phyloP scores from a whole-genome alignment of 1,140 invertebrate species.

The Drosophila tsacasi region DNA sequence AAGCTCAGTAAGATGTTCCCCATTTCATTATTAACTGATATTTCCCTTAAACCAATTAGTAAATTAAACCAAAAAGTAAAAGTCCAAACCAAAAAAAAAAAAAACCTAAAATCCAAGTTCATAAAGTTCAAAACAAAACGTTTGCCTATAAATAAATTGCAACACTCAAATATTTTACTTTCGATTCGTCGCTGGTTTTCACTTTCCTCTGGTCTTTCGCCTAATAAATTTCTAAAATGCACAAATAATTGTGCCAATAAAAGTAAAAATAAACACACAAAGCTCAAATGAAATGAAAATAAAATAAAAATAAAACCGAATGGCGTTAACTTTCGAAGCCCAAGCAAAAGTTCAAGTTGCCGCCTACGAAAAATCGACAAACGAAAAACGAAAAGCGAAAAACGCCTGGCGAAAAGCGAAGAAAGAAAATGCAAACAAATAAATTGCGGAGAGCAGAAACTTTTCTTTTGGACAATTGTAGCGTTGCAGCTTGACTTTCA shows the following conservation, averaged over 20 bases:
- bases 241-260: slow-evolving; percentile 84
- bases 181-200: slow-evolving; percentile 59
- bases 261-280: slow-evolving; percentile 73
- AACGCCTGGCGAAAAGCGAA: slow-evolving; percentile 38
- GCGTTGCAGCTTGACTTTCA: slow-evolving; percentile 79
- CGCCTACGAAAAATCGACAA: slow-evolving; percentile 70
- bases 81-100: neutral
- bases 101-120: slow-evolving; percentile 17
- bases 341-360: slow-evolving; percentile 72
- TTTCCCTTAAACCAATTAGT: slow-evolving; percentile 17
- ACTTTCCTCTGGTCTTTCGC: slow-evolving; percentile 75
- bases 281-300: slow-evolving; percentile 30
- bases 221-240: slow-evolving; percentile 82
- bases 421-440: slow-evolving; percentile 48
- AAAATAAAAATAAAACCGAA: slow-evolving; percentile 42
- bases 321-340: slow-evolving; percentile 69
- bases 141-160: slow-evolving; percentile 35
- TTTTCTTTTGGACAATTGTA: slow-evolving; percentile 84
- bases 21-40: neutral
- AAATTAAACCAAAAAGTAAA: slow-evolving; percentile 47
- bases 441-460: slow-evolving; percentile 70
- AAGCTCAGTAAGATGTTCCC: neutral
- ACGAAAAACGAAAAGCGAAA: neutral
- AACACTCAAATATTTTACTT: slow-evolving; percentile 55
- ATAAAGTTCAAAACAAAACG: slow-evolving; percentile 6